These are phyloP conservation scores for Hipparchia semele DNA, from an alignment of 2,888 invertebrate species.

Conservation along the genomic window DNA sequence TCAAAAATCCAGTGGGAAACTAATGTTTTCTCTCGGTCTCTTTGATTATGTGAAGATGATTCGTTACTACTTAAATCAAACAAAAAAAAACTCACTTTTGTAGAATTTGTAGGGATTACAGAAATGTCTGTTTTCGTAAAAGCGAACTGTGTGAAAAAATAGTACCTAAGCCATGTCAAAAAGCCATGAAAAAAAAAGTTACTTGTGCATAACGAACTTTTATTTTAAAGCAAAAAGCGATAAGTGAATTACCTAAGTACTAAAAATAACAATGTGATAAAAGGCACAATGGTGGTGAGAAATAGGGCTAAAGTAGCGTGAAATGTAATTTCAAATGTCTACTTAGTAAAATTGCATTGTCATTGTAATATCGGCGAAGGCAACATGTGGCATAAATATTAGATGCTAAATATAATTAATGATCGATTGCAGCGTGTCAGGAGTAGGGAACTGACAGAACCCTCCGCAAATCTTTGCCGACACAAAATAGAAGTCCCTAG, in stretches of 20 bases:
- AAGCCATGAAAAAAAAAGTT: too few relatives aligned
- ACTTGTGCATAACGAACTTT: not conserved
- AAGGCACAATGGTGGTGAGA: not conserved
- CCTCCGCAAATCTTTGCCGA: constrained; percentile 75
- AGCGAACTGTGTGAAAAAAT: too few relatives aligned
- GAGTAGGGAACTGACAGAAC: constrained; percentile 60
- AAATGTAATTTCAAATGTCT: constrained; percentile 20
- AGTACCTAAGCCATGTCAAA: too few relatives aligned
- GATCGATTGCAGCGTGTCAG: constrained; percentile 74
- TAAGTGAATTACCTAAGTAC: not conserved
- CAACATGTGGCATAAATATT: constrained; percentile 80
- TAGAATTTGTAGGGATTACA: too few relatives aligned
- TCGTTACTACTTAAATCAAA: not conserved
- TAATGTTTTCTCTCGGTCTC: not conserved
- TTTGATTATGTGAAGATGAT: not conserved
- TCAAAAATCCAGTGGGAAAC: not conserved
- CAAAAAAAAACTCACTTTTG: too few relatives aligned
- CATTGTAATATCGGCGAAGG: constrained; percentile 46
- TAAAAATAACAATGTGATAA: not conserved
- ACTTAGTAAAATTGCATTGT: constrained; percentile 45
- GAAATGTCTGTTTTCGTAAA: too few relatives aligned
- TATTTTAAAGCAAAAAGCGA: not conserved
- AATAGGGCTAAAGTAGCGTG: constrained; percentile 7
- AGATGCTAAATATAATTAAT: constrained; percentile 78
- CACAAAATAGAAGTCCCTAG: constrained; percentile 69